phyloP scores from a whole-genome alignment of 2,113 vertebrate genomes.

The Stegastes partitus region DNA sequence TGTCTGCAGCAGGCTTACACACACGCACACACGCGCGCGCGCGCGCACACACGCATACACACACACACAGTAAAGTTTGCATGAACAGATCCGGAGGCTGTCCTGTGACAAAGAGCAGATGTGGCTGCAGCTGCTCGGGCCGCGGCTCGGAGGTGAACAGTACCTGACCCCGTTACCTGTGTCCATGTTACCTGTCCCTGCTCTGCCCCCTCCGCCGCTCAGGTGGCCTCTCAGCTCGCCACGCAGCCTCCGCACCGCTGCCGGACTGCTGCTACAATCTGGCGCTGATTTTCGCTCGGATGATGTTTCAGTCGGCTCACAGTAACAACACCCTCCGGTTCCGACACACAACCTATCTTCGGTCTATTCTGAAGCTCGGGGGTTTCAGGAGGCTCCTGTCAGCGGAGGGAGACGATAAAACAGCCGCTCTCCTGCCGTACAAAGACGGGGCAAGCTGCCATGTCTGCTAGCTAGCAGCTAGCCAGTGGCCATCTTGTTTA shows the following conservation, averaged over 20 bases:
- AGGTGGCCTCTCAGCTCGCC: constrained; percentile 57
- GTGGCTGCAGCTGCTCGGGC: neutral
- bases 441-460: constrained; percentile 80
- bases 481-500: constrained; percentile 88
- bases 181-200: constrained; percentile 14
- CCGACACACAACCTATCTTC: neutral
- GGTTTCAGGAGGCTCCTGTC: neutral
- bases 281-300: constrained; percentile 34
- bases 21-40: neutral
- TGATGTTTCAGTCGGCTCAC: neutral
- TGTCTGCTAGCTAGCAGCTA: constrained; percentile 68
- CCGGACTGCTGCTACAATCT: constrained; percentile 42
- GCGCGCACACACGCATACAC: neutral
- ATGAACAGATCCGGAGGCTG: neutral
- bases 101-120: neutral
- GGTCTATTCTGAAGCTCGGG: neutral
- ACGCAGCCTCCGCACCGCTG: constrained; percentile 53
- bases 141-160: neutral
- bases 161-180: no score
- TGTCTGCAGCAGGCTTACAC: neutral
- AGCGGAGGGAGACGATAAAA: neutral
- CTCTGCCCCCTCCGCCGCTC: neutral
- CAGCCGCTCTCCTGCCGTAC: constrained; percentile 52
- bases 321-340: neutral
- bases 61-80: constrained; percentile 11